Evolutionary conservation across 2,797 vertebrate genomes (phyloP).

Genomic region (Novumbra hubbsi): DNA sequence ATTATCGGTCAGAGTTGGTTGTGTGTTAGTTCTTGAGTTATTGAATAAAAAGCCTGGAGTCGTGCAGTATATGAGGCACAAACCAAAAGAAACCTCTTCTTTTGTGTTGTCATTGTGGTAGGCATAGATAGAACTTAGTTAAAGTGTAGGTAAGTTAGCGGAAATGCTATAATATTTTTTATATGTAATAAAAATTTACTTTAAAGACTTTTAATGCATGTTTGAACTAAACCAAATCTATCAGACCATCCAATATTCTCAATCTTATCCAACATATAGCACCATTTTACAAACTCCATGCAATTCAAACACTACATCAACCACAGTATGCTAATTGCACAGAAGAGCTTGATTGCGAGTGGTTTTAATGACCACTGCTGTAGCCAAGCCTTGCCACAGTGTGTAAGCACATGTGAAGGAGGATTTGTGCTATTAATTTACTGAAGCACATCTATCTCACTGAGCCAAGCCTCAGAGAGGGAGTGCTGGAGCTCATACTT

Average conservation of each 20-base stretch:
- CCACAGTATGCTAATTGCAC: neutral
- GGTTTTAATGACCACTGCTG: conserved; percentile 38
- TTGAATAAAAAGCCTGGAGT: too few relatives aligned
- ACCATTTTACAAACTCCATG: neutral
- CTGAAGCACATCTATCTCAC: conserved; percentile 43
- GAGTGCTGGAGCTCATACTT: conserved; percentile 54
- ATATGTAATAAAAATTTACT: neutral
- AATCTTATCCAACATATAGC: neutral
- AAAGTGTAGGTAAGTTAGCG: too few relatives aligned
- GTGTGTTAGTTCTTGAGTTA: too few relatives aligned
- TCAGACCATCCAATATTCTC: neutral
- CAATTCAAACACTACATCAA: neutral
- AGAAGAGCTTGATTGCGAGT: conserved; percentile 21
- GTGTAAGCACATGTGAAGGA: conserved; percentile 24
- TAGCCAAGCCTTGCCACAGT: conserved; percentile 10
- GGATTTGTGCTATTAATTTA: conserved; percentile 29
- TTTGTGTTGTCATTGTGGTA: too few relatives aligned
- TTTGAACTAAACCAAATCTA: neutral
- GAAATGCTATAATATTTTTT: too few relatives aligned
- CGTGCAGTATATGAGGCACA: too few relatives aligned
- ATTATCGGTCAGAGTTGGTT: too few relatives aligned
- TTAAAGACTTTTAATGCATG: neutral
- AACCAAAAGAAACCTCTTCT: too few relatives aligned
- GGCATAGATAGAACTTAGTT: too few relatives aligned
- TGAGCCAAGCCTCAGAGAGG: conserved; percentile 20